Percentiles rank a stretch among this genome's conserved stretches.
Evolutionary conservation across 2,113 vertebrate genomes (phyloP).

Genomic region (Centropus unirufus): DNA sequence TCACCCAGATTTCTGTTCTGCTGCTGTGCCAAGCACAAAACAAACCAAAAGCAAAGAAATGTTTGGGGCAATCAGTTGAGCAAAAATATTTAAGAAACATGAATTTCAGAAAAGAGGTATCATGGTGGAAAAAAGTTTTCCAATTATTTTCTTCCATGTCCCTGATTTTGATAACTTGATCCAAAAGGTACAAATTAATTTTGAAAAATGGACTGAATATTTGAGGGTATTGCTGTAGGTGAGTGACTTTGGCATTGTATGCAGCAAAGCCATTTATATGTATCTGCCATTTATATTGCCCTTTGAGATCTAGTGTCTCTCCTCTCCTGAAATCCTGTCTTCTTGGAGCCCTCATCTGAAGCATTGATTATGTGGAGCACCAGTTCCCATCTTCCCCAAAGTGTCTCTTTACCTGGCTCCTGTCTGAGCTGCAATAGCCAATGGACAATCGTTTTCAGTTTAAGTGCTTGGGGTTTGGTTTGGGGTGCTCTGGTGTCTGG

Average conservation of each 20-base stretch:
- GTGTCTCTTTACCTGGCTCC: neutral
- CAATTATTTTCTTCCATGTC: neutral
- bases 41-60: neutral
- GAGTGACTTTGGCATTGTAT: neutral
- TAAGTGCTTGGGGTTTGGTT: neutral
- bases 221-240: neutral
- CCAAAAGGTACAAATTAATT: neutral
- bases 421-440: neutral
- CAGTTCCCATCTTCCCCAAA: neutral
- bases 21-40: neutral
- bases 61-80: neutral
- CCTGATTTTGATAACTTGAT: neutral
- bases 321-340: neutral
- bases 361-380: neutral
- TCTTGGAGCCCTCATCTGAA: neutral
- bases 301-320: neutral
- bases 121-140: neutral
- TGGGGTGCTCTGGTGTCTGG: neutral
- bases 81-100: neutral
- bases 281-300: neutral
- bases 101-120: neutral
- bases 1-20: neutral
- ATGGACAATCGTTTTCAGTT: neutral
- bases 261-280: neutral
- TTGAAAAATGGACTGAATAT: neutral